Base-by-base conservation (phyloP, 2,797 vertebrate genomes). In the Ataeniobius toweri region DNA sequence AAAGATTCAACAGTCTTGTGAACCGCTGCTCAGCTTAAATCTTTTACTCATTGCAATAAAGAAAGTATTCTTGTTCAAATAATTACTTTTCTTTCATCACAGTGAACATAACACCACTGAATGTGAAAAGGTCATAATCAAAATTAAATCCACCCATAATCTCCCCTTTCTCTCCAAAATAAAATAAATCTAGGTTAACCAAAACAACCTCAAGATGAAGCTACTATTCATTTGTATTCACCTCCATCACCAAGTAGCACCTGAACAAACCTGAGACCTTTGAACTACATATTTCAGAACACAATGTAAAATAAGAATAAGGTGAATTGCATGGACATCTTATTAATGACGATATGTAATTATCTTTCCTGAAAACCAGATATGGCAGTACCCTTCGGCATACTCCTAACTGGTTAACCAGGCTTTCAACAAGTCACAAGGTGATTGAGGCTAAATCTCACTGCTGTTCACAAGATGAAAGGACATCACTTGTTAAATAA, bases 71-170 rank as follows among this genome's bases (percentile, higher is more conserved):
- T 20, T 26, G 3, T 2, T 58, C 1, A 65, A 7, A 39, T 8
- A 1, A 28, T 70, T 59, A 70, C 28, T 55, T 46, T 22, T 2
- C 56, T 71, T 24, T 26, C 61, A 74, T 26, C 16, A 67, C 18
- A 70, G 44, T 46, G 44, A 70, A 48, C 26, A 68, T 80, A 7
- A 86, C 88, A 88, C 81, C 88, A 88, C 83, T 89, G 83, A 86
- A 81, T 77, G 76, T 85, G 75, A 87, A 85, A 50, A 53, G 73
- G 44, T 55, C 20, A n/a, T 61, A 48, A 7, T 50, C 4, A 70
- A 48, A 6, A 50, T 68, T 24, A 53, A 82, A 80, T 13, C 56
- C 41, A 50, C 67, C 36, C 20, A 24, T 67, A 41, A 63, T 3
- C 28, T 22, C 4, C 8, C 20, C 44, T 75, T 48, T 53, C 44